These are phyloP conservation scores for Mergus octosetaceus DNA, from an alignment of 2,797 vertebrate genomes.

Conservation along the genomic window DNA sequence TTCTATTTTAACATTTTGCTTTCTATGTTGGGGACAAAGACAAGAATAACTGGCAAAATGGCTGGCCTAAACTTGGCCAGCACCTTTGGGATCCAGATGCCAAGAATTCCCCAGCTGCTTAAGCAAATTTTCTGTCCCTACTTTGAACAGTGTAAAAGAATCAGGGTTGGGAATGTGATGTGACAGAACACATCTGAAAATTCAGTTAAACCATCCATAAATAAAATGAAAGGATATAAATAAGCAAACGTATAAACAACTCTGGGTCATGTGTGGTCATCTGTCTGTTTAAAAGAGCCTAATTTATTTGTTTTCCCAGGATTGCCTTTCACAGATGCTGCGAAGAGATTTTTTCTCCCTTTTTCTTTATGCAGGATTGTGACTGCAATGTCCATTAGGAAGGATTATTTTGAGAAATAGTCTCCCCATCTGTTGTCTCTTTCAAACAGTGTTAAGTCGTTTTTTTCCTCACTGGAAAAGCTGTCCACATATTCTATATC, in stretches of 20 bases:
- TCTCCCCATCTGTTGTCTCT: slow-evolving; percentile 11
- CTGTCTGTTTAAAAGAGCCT: not conserved
- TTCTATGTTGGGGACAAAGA: not conserved
- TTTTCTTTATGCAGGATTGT: not conserved
- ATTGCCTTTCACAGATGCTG: slow-evolving; percentile 26
- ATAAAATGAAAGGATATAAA: not conserved
- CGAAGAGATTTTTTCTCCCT: not conserved
- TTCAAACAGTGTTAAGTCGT: slow-evolving; percentile 23
- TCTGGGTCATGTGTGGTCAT: not conserved
- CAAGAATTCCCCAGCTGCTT: not conserved
- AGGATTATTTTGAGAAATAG: slow-evolving; percentile 41
- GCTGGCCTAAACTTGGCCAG: not conserved
- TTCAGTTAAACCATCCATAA: not conserved
- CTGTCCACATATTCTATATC: not conserved
- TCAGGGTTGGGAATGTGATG: not conserved
- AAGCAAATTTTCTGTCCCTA: not conserved
- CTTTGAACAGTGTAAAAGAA: not conserved
- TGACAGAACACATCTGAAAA: slow-evolving; percentile 4
- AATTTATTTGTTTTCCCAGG: slow-evolving; percentile 37
- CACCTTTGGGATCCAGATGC: not conserved
- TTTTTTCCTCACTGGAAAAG: not conserved
- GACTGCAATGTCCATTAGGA: slow-evolving; percentile 10
- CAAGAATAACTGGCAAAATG: not conserved
- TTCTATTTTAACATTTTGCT: not conserved
- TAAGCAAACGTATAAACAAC: not conserved